Evolutionary conservation across 2,888 invertebrate genomes (phyloP).

Genomic region (Orthosia cruda): DNA sequence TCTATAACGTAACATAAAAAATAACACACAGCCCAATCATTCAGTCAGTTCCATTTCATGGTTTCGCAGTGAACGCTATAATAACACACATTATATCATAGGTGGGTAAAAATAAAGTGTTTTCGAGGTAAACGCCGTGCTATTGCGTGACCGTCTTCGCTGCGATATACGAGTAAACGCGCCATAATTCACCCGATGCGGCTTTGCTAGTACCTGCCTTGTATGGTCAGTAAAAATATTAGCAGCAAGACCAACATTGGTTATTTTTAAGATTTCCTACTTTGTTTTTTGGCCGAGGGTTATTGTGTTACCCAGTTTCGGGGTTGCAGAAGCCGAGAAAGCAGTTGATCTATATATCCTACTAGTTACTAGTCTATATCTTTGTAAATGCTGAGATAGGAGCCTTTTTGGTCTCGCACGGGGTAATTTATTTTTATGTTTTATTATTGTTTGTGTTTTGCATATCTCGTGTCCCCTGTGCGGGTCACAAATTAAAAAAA

Average conservation of each 20-base stretch:
- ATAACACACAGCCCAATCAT: constrained; percentile 4
- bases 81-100: constrained; percentile 60
- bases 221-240: constrained; percentile 35
- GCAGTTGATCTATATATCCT: too few species aligned
- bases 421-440: too few species aligned
- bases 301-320: too few species aligned
- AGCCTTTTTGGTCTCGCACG: too few species aligned
- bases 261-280: neutral
- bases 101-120: constrained; percentile 60
- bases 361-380: too few species aligned
- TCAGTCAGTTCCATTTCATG: constrained; percentile 36
- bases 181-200: constrained; percentile 55
- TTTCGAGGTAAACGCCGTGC: constrained; percentile 45
- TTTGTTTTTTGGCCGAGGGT: neutral
- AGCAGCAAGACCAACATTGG: too few species aligned
- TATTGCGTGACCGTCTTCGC: constrained; percentile 66
- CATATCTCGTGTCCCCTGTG: too few species aligned
- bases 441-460: too few species aligned
- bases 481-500: too few species aligned
- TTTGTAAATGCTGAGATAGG: too few species aligned
- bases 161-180: constrained; percentile 36
- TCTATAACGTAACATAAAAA: constrained; percentile 29
- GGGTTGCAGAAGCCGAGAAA: too few species aligned
- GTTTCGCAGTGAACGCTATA: constrained; percentile 36
- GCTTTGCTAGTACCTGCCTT: constrained; percentile 10